Percentiles rank a stretch among this genome's conserved stretches.
Evolutionary conservation across 2,113 vertebrate species (phyloP).

Genomic region (Pachyramphus minor): DNA sequence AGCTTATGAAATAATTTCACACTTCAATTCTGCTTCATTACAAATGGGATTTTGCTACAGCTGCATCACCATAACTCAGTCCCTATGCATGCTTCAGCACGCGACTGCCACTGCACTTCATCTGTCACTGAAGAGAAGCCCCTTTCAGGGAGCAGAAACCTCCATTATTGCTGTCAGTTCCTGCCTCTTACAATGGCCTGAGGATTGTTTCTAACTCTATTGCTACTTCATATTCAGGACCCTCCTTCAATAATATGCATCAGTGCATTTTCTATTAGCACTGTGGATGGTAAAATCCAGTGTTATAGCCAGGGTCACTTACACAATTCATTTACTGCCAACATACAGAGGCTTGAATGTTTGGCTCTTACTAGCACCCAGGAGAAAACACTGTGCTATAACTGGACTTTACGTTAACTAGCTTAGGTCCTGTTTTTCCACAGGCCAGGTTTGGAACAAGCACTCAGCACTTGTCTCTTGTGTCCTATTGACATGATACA

Average conservation of each 20-base stretch:
- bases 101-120: neutral
- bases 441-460: neutral
- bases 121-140: neutral
- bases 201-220: neutral
- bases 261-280: conserved; percentile 33
- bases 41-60: neutral
- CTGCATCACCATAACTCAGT: neutral
- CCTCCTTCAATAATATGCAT: neutral
- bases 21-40: neutral
- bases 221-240: neutral
- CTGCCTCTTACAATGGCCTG: neutral
- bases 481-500: neutral
- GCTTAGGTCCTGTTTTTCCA: conserved; percentile 36
- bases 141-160: neutral
- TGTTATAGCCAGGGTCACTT: neutral
- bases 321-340: conserved; percentile 24
- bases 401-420: conserved; percentile 9
- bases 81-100: accelerated
- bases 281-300: neutral
- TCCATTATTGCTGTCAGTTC: neutral
- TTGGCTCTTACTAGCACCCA: neutral
- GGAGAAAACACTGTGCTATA: conserved; percentile 22
- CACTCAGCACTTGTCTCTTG: neutral
- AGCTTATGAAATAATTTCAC: neutral
- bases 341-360: neutral